Evolutionary conservation across 2,888 invertebrate species (phyloP).

Genomic region (Tachina fera): DNA sequence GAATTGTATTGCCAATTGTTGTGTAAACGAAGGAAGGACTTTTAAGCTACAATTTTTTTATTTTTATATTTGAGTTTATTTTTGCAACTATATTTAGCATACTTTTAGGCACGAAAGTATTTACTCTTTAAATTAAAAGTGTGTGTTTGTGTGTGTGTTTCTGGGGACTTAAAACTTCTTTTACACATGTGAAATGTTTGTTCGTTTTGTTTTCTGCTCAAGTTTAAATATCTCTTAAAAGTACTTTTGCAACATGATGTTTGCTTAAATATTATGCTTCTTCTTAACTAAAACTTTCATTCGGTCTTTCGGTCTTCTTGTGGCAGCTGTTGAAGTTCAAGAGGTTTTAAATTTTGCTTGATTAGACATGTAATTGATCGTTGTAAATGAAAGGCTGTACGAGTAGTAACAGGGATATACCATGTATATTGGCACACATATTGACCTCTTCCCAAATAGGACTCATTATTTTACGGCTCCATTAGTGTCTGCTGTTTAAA

Average conservation of each 20-base stretch:
- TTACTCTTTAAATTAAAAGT: background rate
- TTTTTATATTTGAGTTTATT: slow-evolving; percentile 34
- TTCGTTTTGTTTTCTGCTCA: slow-evolving; percentile 1
- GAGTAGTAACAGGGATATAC: slow-evolving; percentile 40
- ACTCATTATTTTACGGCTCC: slow-evolving; percentile 6
- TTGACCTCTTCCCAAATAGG: background rate
- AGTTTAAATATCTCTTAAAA: slow-evolving; percentile 16
- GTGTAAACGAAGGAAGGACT: slow-evolving; percentile 52
- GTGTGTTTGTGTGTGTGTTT: background rate
- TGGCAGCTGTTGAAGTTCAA: slow-evolving; percentile 47
- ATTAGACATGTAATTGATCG: slow-evolving; percentile 82
- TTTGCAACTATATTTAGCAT: slow-evolving; percentile 22
- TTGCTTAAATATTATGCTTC: slow-evolving; percentile 10
- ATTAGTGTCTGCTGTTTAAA: background rate
- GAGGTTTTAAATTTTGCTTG: slow-evolving; percentile 75
- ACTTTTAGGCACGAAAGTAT: slow-evolving; percentile 38
- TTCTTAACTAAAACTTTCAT: background rate
- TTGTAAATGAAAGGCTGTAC: slow-evolving; percentile 70
- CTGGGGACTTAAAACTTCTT: background rate
- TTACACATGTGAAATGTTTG: background rate
- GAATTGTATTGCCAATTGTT: slow-evolving; percentile 66
- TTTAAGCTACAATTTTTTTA: slow-evolving; percentile 46
- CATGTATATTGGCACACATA: slow-evolving; percentile 14
- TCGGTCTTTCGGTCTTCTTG: slow-evolving; percentile 13
- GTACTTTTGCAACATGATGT: slow-evolving; percentile 42